Evolutionary conservation across 2,797 vertebrate species (phyloP), one percentile per base, ranked within the genome.

Genomic region (Neosilurus mollespiculum): DNA sequence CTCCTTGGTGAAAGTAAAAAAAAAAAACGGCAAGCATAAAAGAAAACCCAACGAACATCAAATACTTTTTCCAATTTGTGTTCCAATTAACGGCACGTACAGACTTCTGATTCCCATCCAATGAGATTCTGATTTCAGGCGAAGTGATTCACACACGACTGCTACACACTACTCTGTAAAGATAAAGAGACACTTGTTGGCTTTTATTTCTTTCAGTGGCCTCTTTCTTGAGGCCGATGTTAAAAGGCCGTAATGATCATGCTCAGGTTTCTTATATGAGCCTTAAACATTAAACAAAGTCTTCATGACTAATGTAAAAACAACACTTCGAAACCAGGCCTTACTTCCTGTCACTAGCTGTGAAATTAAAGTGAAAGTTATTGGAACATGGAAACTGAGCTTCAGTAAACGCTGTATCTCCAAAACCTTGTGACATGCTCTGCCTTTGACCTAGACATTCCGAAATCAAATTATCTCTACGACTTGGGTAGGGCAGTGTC

Each of bases 151-250:
- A n/a, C 66, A 67, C 24, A 15, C 65, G 53, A 78, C 53, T 51
- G 30, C 43, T 67, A 61, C 79, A 49, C 65, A 83, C 86, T 85
- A 85, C 53, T 77, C 65, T 85, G 85, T 84, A 78, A 83, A 78
- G 49, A 71, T 22, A 24, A 49, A 51, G 43, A 81, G 85, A 81
- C 49, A 4, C 34, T 22, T 61, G 78, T 11, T 78, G 85, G 85
- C 78, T 70, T 81, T 26, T 5, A 72, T 80, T 86, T 80, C 69
- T 69, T 78, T 86, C 69, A 62, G 59, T 86, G 69, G 84, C 88
- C 86, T 88, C 83, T 86, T 88, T 88, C 78, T 86, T 53, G 84
- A 87, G 85, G 86, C 83, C 18, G 65, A 83, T 70, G 86, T 87
- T 87, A 86, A 84, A 87, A 78, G 81, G 34, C 30, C 30, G 37